Evolutionary conservation across 2,888 invertebrate genomes (phyloP), one percentile per base, ranked within the genome.

Genomic region (Apocheima hispidaria): DNA sequence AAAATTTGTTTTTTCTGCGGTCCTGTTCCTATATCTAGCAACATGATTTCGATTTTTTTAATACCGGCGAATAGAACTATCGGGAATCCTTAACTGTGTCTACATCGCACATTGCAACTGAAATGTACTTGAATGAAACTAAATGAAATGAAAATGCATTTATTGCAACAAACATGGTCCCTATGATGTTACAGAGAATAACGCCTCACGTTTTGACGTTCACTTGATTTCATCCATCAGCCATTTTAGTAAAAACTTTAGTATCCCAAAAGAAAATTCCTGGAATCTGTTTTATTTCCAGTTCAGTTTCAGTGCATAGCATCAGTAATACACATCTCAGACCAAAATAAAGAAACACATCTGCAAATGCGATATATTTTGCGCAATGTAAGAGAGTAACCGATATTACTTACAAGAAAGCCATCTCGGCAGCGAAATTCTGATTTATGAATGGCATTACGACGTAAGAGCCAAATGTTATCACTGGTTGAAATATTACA

Each of bases 401-500:
- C 55, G 18, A 43, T n/a, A 46, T 44, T 38, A 43, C 28, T 49
- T 33, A 50, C 43, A 38, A 38, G 44, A 14, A 26, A 41, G 23
- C n/a, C 16, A 41, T 53, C 18, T 48, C 48, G 40, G 21, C 43
- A 60, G 18, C 35, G 18, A 44, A 54, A 54, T 48, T 54, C 54
- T 50, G 50, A 61, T 61, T 56, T 52, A 61, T 61, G 61, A 56
- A 61, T 56, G 55, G 48, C 55, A 43, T 59, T 49, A 59, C 51
- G 50, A 46, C 38, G 54, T 54, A 51, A 49, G 44, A 36, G 30
- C 44, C 36, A 20, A 56, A 57, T 46, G 36, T 64, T 51, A 60
- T 65, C 63, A 33, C 36, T 41, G 48, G 51, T 49, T 66, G 62
- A 60, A 64, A 68, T 64, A 62, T 66, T 67, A 65, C 61, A 51